These are phyloP conservation scores for Atta colombica DNA, from an alignment of 1,140 invertebrate genomes.

Conservation along the genomic window DNA sequence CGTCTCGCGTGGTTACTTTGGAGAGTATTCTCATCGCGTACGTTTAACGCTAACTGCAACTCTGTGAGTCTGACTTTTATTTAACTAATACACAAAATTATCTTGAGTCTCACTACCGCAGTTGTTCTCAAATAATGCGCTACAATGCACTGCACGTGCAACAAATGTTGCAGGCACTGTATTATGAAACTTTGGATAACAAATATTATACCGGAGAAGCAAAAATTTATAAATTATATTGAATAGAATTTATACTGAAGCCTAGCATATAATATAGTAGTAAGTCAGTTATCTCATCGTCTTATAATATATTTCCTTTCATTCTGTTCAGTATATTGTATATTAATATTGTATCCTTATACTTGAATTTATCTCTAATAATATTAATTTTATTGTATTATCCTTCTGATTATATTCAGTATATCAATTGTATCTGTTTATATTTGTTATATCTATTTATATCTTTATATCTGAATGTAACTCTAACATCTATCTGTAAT, in stretches of 20 bases:
- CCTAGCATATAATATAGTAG: not conserved
- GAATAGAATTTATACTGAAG: not conserved
- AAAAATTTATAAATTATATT: not conserved
- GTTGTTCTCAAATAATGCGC: constrained; percentile 11
- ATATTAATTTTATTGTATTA: not conserved
- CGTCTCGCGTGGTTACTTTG: constrained; percentile 5
- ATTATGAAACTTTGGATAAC: not conserved
- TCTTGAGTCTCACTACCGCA: not conserved
- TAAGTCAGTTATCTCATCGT: not conserved
- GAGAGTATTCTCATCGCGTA: not conserved
- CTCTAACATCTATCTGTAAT: constrained; percentile 1
- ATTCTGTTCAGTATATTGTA: not conserved
- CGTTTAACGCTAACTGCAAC: constrained; percentile 13
- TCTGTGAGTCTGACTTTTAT: constrained; percentile 27
- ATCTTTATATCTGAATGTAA: not conserved
- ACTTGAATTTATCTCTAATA: not conserved
- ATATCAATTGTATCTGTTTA: not conserved
- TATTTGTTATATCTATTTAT: not conserved
- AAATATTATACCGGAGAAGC: not conserved
- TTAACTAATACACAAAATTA: constrained; percentile 22
- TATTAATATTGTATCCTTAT: not conserved
- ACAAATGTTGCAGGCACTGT: not conserved
- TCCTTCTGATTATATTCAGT: not conserved
- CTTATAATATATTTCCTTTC: too few species aligned
- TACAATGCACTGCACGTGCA: too few species aligned